Evolutionary conservation across 1,140 invertebrate genomes (phyloP), one percentile per base, ranked within the genome.

Genomic region (Tenebrio molitor): DNA sequence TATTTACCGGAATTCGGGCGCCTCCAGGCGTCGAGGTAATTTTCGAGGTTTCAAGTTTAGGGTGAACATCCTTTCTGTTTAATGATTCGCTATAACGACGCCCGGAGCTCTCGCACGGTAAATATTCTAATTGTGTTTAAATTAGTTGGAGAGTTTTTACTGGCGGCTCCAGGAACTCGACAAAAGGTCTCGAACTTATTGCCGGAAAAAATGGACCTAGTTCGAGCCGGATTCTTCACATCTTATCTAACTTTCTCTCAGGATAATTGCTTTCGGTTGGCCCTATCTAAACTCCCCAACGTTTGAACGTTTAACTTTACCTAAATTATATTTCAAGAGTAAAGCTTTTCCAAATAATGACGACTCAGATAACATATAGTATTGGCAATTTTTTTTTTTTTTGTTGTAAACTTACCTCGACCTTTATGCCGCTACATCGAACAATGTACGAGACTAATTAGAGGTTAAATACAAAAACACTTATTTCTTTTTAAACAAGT

Each of bases 21-120:
- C 50, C 50, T 58, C 23, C 21, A 17, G 50, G n/a, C 50, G 15
- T 12, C 50, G 15, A 58, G 23, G 50, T 58, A 58, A 58, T 58
- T 58, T 15, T 58, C n/a, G 15, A 25, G 50, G 50, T 58, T 58
- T 58, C 50, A 58, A 58, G n/a, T 58, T 58, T 58, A 25, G 23
- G 50, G 50, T 58, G 50, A 58, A 58, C 23, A 58, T 58, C 50
- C 50, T 58, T 58, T 58, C n/a, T 29, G 21, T 58, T 58, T 58
- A 58, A 58, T 23, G 50, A 58, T 14, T 58, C 50, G 3, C 21
- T 15, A 58, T 58, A 33, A 25, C 50, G 23, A 29, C 19, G 23
- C 50, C 15, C 21, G 8, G 15, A 58, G 23, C 50, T 14, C 29
- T 58, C 15, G n/a, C 50, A 58, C 50, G 50, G 50, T 25, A 58